Evolutionary conservation across 2,888 invertebrate genomes (phyloP), one percentile per base, ranked within the genome.

Genomic region (Maniola hyperantus): DNA sequence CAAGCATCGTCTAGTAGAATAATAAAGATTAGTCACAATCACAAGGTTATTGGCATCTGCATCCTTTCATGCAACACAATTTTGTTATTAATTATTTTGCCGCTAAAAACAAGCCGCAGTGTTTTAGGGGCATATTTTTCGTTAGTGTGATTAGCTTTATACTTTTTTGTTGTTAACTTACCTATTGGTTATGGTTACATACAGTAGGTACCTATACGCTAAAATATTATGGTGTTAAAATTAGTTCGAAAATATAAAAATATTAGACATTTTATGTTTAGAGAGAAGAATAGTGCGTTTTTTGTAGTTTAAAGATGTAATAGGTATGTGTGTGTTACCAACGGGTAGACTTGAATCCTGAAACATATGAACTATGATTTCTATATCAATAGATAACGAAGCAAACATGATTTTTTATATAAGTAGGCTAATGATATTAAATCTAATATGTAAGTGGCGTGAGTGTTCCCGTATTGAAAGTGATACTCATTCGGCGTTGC

Each of bases 401-500:
- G 73, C 73, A 70, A 80, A 80, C 81, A 83, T 83, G 76, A 71
- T 65, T 61, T 33, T 58, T n/a, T 39, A 5, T n/a, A 8, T 39
- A n/a, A n/a, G n/a, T n/a, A 39, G 11, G 15, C 72, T 60, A 69
- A 67, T 68, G 33, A 69, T 58, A 46, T 58, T 39, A 63, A 44
- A 64, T 46, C 48, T 65, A 7, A 48, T 64, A 70, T n/a, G 4
- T 61, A 67, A 62, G 60, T 63, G 64, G 66, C 66, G 73, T 69
- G 66, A 65, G 69, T 72, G 75, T 77, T 82, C 76, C 67, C 75
- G 78, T 67, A 44, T 61, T 70, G 69, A 65, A 64, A 63, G 63
- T 65, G 71, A 80, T 76, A 80, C 75, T 78, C 81, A 80, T 83
- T 81, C 81, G 82, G 84, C 81, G 80, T 76, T 81, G 78, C 76